Evolutionary conservation across 2,888 invertebrate genomes (phyloP), one percentile per base, ranked within the genome.

Genomic region (Thera britannica): DNA sequence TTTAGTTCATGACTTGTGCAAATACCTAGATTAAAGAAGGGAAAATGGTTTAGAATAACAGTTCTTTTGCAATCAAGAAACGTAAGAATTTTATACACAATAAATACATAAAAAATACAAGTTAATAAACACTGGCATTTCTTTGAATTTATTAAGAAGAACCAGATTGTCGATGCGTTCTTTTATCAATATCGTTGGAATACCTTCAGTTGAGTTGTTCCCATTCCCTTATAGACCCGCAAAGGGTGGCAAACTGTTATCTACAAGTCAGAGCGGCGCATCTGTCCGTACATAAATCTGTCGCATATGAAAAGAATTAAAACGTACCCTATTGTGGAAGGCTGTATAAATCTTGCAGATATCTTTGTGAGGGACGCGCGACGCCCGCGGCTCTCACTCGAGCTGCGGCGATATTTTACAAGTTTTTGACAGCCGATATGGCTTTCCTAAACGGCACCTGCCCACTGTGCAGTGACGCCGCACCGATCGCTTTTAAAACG

Each of bases 401-500:
- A 90, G 90, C 87, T 87, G 87, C 88, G 90, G 92, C 95, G 92
- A 95, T 95, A 95, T 95, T 95, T 95, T 94, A 95, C 94, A 94
- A 95, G 94, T 95, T 95, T 95, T 95, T 95, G 95, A 95, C 95
- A 95, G 94, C 88, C 91, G 92, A 90, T 94, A 95, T 94, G 94
- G 94, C 94, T 94, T 93, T 93, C 90, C 92, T 92, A 90, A 93
- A 90, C 92, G 87, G 82, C 91, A 90, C 90, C 90, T 90, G 90
- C 90, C 86, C 87, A 80, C 82, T 79, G 84, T 78, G 80, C 79
- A 74, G 49, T 68, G 72, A 67, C 63, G 59, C 60, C 71, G 71
- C 63, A 58, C 60, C 71, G 71, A 66, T 44, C 64, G 64, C 66
- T 70, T 69, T 70, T 52, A 64, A 72, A 70, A 70, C 60, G 65